Conservation (phyloP, 2,888 invertebrate species). For the Cartodere bifasciata region DNA sequence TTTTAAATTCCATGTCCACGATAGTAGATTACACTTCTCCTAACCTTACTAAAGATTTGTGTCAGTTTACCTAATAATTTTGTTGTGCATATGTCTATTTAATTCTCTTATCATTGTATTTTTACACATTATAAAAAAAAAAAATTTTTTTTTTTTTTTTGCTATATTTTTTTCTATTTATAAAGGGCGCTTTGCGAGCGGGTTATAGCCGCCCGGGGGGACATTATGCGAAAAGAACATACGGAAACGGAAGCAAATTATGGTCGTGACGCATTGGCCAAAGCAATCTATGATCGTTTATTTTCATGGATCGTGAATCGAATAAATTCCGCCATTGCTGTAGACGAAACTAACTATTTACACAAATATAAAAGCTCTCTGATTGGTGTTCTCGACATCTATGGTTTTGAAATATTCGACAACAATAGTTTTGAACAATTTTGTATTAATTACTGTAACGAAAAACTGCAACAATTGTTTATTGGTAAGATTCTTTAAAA, state of each 20-base stretch:
- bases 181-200: constrained; percentile 69
- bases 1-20: no score
- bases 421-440: constrained; percentile 97
- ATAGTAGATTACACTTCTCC: no score
- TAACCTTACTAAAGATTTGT: no score
- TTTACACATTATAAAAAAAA: no score
- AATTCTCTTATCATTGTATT: no score
- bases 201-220: constrained; percentile 87
- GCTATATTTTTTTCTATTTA: no score
- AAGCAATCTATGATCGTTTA: constrained; percentile 89
- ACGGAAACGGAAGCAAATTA: constrained; percentile 73
- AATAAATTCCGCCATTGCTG: constrained; percentile 84
- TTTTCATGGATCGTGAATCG: constrained; percentile 89
- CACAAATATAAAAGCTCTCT: constrained; percentile 59
- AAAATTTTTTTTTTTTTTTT: no score
- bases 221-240: constrained; percentile 83
- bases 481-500: constrained; percentile 50
- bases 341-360: constrained; percentile 41
- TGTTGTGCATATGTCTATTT: no score
- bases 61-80: no score
- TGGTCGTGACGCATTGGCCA: constrained; percentile 85
- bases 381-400: constrained; percentile 94
- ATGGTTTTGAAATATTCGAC: constrained; percentile 98
- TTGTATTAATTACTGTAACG: constrained; percentile 98
- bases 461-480: constrained; percentile 94